These are phyloP conservation scores for Drosophila pseudotakahashii DNA, from an alignment of 2,888 invertebrate species.

Conservation along the genomic window DNA sequence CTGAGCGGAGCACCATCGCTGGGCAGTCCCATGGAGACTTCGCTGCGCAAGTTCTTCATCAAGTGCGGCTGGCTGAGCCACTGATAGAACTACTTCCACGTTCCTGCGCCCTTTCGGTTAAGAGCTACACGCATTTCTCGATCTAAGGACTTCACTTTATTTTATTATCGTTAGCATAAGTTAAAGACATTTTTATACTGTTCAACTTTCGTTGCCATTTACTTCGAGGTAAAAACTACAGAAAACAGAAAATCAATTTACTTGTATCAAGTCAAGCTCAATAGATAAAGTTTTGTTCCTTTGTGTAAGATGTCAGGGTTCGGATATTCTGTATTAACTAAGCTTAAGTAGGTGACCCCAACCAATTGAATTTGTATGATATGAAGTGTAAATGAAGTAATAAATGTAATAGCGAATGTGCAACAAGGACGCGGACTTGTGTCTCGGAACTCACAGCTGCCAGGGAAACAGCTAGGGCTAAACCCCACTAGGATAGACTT, in stretches of 20 bases:
- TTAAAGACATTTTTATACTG: slow-evolving; percentile 50
- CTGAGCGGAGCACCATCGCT: slow-evolving; percentile 85
- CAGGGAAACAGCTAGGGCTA: slow-evolving; percentile 1
- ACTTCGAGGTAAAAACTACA: slow-evolving; percentile 34
- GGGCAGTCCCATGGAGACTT: slow-evolving; percentile 79
- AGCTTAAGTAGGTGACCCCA: slow-evolving; percentile 40
- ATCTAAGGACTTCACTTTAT: slow-evolving; percentile 63
- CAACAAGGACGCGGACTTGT: slow-evolving; percentile 9
- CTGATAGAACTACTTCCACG: slow-evolving; percentile 46
- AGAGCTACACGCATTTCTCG: slow-evolving; percentile 34
- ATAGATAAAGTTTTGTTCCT: slow-evolving; percentile 33
- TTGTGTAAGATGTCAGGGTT: slow-evolving; percentile 24
- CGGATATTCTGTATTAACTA: slow-evolving; percentile 42
- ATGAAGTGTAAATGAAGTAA: slow-evolving; percentile 39
- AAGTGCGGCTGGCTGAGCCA: slow-evolving; percentile 84
- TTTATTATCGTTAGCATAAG: slow-evolving; percentile 52
- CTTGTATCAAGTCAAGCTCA: slow-evolving; percentile 66
- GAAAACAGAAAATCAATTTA: slow-evolving; percentile 32
- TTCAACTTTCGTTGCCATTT: slow-evolving; percentile 41
- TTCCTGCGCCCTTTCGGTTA: slow-evolving; percentile 11
- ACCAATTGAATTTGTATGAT: slow-evolving; percentile 40
- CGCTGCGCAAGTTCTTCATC: slow-evolving; percentile 85
- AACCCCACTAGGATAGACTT: neutral
- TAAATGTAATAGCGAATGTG: slow-evolving; percentile 32
- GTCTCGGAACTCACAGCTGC: slow-evolving; percentile 5